Evolutionary conservation across 1,140 invertebrate genomes (phyloP), one percentile per base, ranked within the genome.

Genomic region (Tetragnatha versicolor): DNA sequence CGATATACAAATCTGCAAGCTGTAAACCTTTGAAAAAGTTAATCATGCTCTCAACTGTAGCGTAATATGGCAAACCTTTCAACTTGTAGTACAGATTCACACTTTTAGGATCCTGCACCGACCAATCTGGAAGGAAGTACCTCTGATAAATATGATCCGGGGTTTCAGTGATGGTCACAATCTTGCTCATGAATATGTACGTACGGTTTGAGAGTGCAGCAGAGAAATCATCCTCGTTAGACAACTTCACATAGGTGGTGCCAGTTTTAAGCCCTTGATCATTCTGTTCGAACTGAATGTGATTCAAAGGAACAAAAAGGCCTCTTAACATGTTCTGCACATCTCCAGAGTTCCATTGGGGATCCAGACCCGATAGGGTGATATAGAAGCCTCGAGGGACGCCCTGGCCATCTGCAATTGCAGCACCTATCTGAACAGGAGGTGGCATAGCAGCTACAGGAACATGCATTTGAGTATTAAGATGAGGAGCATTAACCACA

Each of bases 241-340:
- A 88, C 83, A 97, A 96, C 82, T 91, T 89, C 2, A 97, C 89
- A 83, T 90, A 94, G 7, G 92, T 93, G 25, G 92, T 90, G 1
- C 94, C 94, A 0, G 91, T 79, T 60, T 58, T 68, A 0, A 33
- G 92, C 5, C 95, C 94, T 80, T 91, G 88, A 12, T 90, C 89
- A 81, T 95, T 92, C 83, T 92, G 93, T 9, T 95, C 91, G 81
- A 96, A 88, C 85, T 96, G 96, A 42, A 98, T 90, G 2, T 94
- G 93, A 83, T 92, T 91, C 79, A 91, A 92, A 12, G 91, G 90
- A 47, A 97, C 94, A 82, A 90, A 90, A 63, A 92, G 89, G 9
- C 91, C 91, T 10, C 89, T 88, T 83, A 97, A 96, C 80, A 95
- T 93, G 63, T 91, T 89, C n/a, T 93, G 88, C 0, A 97, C 86